Evolutionary conservation across 2,888 invertebrate species (phyloP), one percentile per base, ranked within the genome.

Genomic region (Helleia helle): DNA sequence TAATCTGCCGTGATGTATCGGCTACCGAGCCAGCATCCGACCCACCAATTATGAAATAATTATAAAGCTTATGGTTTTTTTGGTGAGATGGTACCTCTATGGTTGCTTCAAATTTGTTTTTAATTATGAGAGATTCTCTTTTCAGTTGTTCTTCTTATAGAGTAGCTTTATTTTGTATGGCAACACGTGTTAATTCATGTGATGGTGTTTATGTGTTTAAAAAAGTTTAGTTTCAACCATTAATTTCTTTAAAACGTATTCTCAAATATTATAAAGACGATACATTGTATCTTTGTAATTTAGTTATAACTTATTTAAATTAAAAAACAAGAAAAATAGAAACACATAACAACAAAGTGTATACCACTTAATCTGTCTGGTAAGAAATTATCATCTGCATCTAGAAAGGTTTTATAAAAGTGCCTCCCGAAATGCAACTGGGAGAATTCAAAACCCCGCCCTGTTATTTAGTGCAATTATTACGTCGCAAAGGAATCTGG

Each of bases 401-500:
- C 47, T 40, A 47, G 36, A 28, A 12, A 27, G 24, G 29, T 17
- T 42, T 17, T 15, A 42, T 40, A 28, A 30, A 40, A 37, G 22
- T 28, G 43, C 47, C 54, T 55, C 55, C 59, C 58, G 52, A 68
- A 69, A 56, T 56, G 60, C 66, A 65, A 56, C 58, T 49, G 56
- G 53, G 51, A 51, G 59, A 57, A 59, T 11, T 42, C 43, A 44
- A 54, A 44, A 50, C 55, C 51, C 62, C 60, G 56, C 69, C 69
- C 75, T 65, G 70, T 79, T 71, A 76, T 84, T 81, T 76, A 62
- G 67, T 56, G 65, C 80, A 84, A 84, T 84, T 81, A 83, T 73
- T 65, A 70, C 65, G 74, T 81, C 80, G 64, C 58, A 47, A 43
- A 57, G 52, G 75, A 68, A 79, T 79, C 54, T 65, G 59, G 68